Evolutionary conservation across 2,797 vertebrate genomes (phyloP), one percentile per base, ranked within the genome.

Genomic region (Oryzias dopingdopingensis): DNA sequence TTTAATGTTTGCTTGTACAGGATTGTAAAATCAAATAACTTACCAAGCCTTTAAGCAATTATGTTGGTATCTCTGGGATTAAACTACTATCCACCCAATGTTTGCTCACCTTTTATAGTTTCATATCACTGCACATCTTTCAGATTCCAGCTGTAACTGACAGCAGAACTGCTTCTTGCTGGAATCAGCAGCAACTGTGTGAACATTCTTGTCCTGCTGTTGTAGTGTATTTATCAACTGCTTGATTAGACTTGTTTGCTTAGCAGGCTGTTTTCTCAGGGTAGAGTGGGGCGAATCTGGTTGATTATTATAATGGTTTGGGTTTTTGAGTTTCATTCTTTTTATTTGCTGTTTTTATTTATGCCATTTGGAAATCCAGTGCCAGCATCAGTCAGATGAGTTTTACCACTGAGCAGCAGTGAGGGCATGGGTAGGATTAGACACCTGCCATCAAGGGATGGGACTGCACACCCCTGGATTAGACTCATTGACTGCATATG

Each of bases 171-270:
- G 84, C 72, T 60, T 2, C 55, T 62, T 61, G 65, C 49, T 56
- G 57, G 73, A 52, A 78, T 76, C 74, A 67, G 73, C 75, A 67
- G 82, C 58, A 78, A 70, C 85, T 84, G 82, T 88, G 88, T 82
- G 87, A 90, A 90, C 86, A 80, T 85, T 88, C 75, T 77, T 86
- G 76, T 80, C 82, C 17, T 71, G 68, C 72, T 83, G 49, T 61
- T 71, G 67, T 66, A 49, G 47, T 79, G 76, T 85, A 70, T 87
- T 84, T 85, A 83, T 79, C 80, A 78, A 70, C 82, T 12, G 59
- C 64, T 62, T 85, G 80, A 75, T 85, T 67, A 74, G 61, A 65
- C 83, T 67, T 12, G 80, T 87, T 88, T 86, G 69, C 79, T 85
- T 83, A 79, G 79, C 70, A 80, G 76, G 58, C 78, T 74, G 81